Percentiles rank a stretch among this genome's conserved stretches.
Evolutionary conservation across 2,888 invertebrate species (phyloP).

Genomic region (Acrocera orbiculus): DNA sequence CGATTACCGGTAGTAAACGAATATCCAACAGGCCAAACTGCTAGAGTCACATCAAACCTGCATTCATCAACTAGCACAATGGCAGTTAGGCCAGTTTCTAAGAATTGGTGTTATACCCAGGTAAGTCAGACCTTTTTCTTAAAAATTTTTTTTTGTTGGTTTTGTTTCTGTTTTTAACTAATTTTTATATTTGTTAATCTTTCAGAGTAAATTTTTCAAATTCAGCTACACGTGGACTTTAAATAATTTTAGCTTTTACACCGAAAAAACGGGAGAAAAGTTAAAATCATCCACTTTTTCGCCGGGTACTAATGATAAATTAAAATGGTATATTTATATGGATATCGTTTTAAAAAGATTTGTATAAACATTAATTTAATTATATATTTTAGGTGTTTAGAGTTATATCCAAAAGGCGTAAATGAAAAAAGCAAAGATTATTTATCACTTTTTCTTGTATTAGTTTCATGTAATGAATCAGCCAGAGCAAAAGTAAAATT

Average conservation of each 20-base stretch:
- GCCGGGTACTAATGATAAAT: slow-evolving; percentile 97
- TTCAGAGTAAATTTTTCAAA: slow-evolving; percentile 98
- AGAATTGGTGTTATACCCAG: slow-evolving; percentile 99
- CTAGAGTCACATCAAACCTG: slow-evolving; percentile 70
- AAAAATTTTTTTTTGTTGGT: background rate
- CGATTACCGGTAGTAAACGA: slow-evolving; percentile 64
- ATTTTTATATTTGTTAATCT: slow-evolving; percentile 18
- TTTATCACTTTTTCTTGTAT: slow-evolving; percentile 91
- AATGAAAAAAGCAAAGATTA: slow-evolving; percentile 99
- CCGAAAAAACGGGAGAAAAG: slow-evolving; percentile 99
- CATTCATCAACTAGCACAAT: slow-evolving; percentile 72
- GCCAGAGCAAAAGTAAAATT: slow-evolving; percentile 99
- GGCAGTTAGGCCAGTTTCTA: slow-evolving; percentile 96
- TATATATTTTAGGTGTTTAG: slow-evolving; percentile 58
- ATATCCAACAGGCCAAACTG: slow-evolving; percentile 64
- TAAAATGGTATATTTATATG: slow-evolving; percentile 67
- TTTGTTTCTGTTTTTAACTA: too few species aligned
- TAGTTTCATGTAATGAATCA: slow-evolving; percentile 99
- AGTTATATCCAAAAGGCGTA: slow-evolving; percentile 98
- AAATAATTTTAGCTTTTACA: slow-evolving; percentile 99
- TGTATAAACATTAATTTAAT: background rate
- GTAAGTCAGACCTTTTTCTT: slow-evolving; percentile 35
- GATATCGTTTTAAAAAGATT: slow-evolving; percentile 3
- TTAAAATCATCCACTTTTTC: slow-evolving; percentile 99
- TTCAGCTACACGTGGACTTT: slow-evolving; percentile 99